Percentiles rank a stretch among this genome's conserved stretches.
Evolutionary conservation across 2,113 vertebrate species (phyloP).

Genomic region (Anolis sagrei): DNA sequence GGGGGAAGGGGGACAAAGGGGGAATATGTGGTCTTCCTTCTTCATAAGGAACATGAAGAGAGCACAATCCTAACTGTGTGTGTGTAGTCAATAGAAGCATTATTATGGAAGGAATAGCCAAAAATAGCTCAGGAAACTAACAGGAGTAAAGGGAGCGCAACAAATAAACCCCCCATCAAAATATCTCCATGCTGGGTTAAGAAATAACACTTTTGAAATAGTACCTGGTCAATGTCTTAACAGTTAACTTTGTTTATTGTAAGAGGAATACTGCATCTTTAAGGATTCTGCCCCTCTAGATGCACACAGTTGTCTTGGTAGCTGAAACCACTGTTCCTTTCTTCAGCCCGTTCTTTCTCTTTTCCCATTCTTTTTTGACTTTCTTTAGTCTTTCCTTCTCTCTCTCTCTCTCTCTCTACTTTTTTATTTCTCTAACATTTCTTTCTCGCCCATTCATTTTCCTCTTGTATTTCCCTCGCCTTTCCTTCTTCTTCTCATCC

Average conservation of each 20-base stretch:
- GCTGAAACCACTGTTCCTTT: conserved; percentile 77
- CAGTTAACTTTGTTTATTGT: conserved; percentile 58
- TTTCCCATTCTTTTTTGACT: conserved; percentile 37
- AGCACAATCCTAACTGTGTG: neutral
- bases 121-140: neutral
- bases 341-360: conserved; percentile 52
- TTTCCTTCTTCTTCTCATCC: conserved; percentile 38
- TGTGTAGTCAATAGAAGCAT: neutral
- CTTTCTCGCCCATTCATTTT: conserved; percentile 53
- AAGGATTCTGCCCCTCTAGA: conserved; percentile 69
- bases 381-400: conserved; percentile 39
- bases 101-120: neutral
- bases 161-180: conserved; percentile 50
- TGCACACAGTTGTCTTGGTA: conserved; percentile 77
- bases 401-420: conserved; percentile 42
- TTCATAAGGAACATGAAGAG: neutral
- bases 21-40: neutral
- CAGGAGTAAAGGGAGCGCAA: conserved; percentile 28
- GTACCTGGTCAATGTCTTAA: conserved; percentile 53
- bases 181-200: neutral
- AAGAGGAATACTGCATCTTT: conserved; percentile 80
- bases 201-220: conserved; percentile 41
- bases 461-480: conserved; percentile 29
- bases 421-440: conserved; percentile 39
- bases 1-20: neutral